phyloP scores from a whole-genome alignment of 2,113 vertebrate species.

The Xerus inauris region DNA sequence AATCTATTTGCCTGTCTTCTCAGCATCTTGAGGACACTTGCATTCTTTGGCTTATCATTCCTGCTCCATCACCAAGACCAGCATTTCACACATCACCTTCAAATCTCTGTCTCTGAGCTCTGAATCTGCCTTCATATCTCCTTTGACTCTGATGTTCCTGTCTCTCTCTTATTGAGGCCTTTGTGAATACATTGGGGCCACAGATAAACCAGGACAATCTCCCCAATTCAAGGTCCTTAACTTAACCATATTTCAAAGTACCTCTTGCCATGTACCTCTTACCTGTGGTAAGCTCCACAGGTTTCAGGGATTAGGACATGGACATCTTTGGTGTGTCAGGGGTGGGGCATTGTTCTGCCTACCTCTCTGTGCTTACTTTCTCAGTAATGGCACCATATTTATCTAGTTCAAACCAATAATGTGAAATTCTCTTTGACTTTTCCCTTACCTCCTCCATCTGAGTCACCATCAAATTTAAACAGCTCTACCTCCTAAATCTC shows the following conservation, averaged over 20 bases:
- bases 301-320: neutral
- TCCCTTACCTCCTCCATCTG: neutral
- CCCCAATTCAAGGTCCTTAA: neutral
- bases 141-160: neutral
- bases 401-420: neutral
- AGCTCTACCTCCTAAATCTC: neutral
- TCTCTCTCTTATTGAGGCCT: neutral
- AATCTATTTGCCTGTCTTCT: neutral
- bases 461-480: neutral
- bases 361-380: neutral
- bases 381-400: neutral
- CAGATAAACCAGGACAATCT: neutral
- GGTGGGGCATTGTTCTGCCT: neutral
- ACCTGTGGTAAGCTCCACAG: neutral
- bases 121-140: neutral
- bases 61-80: neutral
- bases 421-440: neutral
- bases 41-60: neutral
- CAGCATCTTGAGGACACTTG: neutral
- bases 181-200: neutral
- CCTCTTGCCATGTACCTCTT: neutral
- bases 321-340: neutral
- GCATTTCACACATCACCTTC: neutral
- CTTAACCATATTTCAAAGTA: neutral
- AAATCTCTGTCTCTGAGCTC: neutral